Percentiles rank a stretch among this genome's conserved stretches.
Evolutionary conservation across 2,888 invertebrate genomes (phyloP).

Genomic region (Sphecodes monilicornis): DNA sequence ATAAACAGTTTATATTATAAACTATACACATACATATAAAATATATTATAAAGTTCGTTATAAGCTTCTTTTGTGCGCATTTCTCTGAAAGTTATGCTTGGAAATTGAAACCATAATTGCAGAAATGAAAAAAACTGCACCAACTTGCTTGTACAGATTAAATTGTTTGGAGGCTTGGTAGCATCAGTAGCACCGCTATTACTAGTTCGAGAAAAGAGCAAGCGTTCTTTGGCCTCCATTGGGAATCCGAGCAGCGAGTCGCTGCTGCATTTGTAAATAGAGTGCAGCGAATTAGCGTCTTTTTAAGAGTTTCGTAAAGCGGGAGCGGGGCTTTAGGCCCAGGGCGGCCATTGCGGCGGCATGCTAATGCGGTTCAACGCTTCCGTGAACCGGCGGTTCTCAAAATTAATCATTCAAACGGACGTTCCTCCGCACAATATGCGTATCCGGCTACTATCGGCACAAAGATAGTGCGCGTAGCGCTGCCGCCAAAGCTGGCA

Average conservation of each 20-base stretch:
- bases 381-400: constrained; percentile 18
- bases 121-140: too few species aligned
- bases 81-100: too few species aligned
- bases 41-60: too few species aligned
- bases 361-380: background rate
- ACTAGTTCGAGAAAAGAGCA: constrained; percentile 18
- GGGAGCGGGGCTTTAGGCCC: background rate
- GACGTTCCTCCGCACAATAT: constrained; percentile 15
- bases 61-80: too few species aligned
- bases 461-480: constrained; percentile 22
- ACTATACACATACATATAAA: too few species aligned
- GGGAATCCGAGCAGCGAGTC: constrained; percentile 30
- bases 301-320: constrained; percentile 29
- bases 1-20: too few species aligned
- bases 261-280: constrained; percentile 47
- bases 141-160: too few species aligned
- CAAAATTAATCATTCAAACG: constrained; percentile 18
- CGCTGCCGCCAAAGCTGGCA: background rate
- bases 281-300: constrained; percentile 35
- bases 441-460: background rate
- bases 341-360: background rate
- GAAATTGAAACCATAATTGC: too few species aligned
- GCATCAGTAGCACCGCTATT: background rate
- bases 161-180: too few species aligned
- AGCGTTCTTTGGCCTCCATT: constrained; percentile 13